These are phyloP conservation scores for Chrysocyon brachyurus DNA, from an alignment of 2,797 vertebrate genomes.

Conservation along the genomic window DNA sequence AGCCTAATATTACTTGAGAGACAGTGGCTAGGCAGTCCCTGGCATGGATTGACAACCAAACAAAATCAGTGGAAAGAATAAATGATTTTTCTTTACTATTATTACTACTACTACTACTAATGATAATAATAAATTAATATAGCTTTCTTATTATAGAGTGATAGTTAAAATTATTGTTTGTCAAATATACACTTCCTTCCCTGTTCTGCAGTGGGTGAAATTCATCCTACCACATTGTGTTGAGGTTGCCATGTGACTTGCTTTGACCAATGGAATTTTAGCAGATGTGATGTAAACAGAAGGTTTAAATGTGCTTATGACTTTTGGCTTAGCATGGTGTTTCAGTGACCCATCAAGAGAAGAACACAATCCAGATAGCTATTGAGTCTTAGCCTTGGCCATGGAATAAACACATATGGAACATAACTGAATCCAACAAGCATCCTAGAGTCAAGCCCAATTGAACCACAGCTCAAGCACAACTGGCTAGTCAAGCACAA, in stretches of 20 bases:
- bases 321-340: not conserved
- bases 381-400: not conserved
- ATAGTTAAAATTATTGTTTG: not conserved
- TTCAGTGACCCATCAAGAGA: not conserved
- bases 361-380: not conserved
- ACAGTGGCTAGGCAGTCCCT: not conserved
- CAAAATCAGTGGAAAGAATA: not conserved
- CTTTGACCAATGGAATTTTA: not conserved
- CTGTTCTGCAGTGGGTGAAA: not conserved
- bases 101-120: not conserved
- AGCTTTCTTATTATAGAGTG: not conserved
- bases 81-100: not conserved
- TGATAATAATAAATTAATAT: not conserved
- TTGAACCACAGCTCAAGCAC: not conserved
- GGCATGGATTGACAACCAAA: not conserved
- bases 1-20: not conserved
- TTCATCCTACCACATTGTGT: fast-evolving
- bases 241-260: not conserved
- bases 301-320: not conserved
- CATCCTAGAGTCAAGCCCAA: not conserved
- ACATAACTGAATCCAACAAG: not conserved
- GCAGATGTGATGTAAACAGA: not conserved
- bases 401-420: not conserved
- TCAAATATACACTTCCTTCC: not conserved
- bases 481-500: not conserved